Conservation (phyloP, 2,888 invertebrate genomes). For the Cheilosia variabilis region DNA sequence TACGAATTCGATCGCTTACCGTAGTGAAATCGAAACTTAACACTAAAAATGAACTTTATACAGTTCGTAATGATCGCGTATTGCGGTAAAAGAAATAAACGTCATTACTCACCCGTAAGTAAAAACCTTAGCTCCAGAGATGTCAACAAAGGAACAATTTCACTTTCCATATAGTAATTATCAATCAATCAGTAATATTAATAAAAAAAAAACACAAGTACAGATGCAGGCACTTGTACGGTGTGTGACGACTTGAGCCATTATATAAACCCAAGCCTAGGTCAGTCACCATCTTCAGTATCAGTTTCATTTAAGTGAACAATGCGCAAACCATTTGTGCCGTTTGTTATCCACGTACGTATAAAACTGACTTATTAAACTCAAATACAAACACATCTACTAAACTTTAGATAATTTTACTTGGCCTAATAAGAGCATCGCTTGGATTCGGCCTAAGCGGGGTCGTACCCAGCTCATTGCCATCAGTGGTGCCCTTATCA, state of each 20-base stretch:
- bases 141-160: constrained; percentile 40
- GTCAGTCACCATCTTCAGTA: too few relatives aligned
- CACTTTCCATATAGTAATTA: constrained; percentile 42
- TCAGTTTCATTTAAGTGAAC: too few relatives aligned
- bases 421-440: not conserved
- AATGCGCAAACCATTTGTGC: too few relatives aligned
- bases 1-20: too few relatives aligned
- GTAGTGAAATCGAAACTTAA: constrained; percentile 1
- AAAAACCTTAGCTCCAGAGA: constrained; percentile 30
- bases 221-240: too few relatives aligned
- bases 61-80: constrained; percentile 8
- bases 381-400: not conserved
- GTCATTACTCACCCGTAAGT: not conserved
- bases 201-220: constrained; percentile 16
- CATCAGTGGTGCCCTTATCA: constrained; percentile 11
- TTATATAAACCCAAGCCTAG: too few relatives aligned
- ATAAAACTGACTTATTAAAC: not conserved
- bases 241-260: too few relatives aligned
- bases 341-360: not conserved
- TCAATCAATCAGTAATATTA: not conserved
- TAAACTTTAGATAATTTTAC: constrained; percentile 21
- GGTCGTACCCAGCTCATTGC: not conserved
- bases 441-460: constrained; percentile 45
- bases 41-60: constrained; percentile 9
- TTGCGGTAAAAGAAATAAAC: constrained; percentile 6